Base-by-base conservation (phyloP, 2,113 vertebrate genomes). In the Strix uralensis region DNA sequence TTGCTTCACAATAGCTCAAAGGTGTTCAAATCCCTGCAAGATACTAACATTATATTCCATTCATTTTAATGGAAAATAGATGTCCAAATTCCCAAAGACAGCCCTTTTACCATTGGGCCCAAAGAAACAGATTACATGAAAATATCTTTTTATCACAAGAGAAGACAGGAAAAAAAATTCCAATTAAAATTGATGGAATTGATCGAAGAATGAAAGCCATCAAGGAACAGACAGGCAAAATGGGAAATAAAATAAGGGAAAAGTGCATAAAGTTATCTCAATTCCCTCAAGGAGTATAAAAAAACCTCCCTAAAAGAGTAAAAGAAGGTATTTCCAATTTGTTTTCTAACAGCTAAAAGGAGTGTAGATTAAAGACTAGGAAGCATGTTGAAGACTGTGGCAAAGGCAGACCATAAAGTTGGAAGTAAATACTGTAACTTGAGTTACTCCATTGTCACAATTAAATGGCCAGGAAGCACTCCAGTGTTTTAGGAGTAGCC, bases 171-270 rank as follows among this genome's bases (percentile, higher is more conserved):
- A 95, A 97, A 94, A 96, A 95, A 96, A 77, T 95, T 97, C 95
- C 92, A 94, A 97, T 96, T 97, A 97, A 96, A 97, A 96, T 36
- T 92, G 85, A 92, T 96, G 95, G 90, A 94, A 94, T 89, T 96
- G 91, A 97, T 96, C 91, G 0, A 97, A 96, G 88, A 97, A 86
- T 89, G 27, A 97, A 97, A 96, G 40, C 89, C 92, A 96, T 94
- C 88, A 96, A 96, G 95, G 96, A 96, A 94, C 42, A 22, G 93
- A 71, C 71, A 67, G 61, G 86, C 86, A 96, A 96, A 96, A 96
- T 1, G 10, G 91, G 96, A 95, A 97, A 96, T 96, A 96, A 95
- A 95, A 77, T 67, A 87, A 90, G 73, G 57, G 86, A 61, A 94
- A 93, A 96, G 85, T 84, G 82, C 82, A 93, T 62, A 38, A 92